phyloP scores from a whole-genome alignment of 2,113 vertebrate species.

The Sardina pilchardus region DNA sequence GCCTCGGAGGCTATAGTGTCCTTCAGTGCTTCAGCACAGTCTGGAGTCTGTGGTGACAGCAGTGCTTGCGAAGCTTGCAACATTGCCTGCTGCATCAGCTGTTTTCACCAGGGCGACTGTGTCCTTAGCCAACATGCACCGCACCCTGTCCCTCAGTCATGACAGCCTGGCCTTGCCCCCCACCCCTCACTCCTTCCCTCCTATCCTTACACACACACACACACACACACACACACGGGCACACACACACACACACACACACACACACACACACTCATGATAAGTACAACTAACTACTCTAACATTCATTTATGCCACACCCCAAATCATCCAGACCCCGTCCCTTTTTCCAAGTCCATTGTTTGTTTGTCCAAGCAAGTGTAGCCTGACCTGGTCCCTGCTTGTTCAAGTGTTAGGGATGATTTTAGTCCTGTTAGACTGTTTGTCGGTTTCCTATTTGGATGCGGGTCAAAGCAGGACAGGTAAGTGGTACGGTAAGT shows the following conservation, averaged over 20 bases:
- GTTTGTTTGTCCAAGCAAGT: neutral
- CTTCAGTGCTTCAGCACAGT: slow-evolving; percentile 72
- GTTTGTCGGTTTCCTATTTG: slow-evolving; percentile 26
- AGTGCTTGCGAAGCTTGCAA: slow-evolving; percentile 76
- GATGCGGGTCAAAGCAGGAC: slow-evolving; percentile 29
- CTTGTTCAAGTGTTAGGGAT: neutral
- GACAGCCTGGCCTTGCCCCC: slow-evolving; percentile 42
- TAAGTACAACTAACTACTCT: neutral
- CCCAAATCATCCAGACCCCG: neutral
- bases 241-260: no score
- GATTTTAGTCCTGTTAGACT: neutral
- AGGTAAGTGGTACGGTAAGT: slow-evolving; percentile 65
- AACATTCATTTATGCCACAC: neutral
- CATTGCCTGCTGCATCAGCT: slow-evolving; percentile 50
- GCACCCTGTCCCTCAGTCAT: slow-evolving; percentile 32
- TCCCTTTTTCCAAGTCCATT: neutral
- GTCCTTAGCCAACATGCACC: slow-evolving; percentile 31
- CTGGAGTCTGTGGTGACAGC: slow-evolving; percentile 61
- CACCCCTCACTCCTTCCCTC: neutral
- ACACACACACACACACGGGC: slow-evolving; percentile 7
- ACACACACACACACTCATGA: neutral
- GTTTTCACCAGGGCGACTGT: slow-evolving; percentile 37
- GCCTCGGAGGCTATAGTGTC: slow-evolving; percentile 18
- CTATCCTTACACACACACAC: neutral
- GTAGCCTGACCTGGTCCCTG: neutral